These are phyloP conservation scores for Acleris sparsana DNA, from an alignment of 2,888 invertebrate genomes.

Conservation along the genomic window DNA sequence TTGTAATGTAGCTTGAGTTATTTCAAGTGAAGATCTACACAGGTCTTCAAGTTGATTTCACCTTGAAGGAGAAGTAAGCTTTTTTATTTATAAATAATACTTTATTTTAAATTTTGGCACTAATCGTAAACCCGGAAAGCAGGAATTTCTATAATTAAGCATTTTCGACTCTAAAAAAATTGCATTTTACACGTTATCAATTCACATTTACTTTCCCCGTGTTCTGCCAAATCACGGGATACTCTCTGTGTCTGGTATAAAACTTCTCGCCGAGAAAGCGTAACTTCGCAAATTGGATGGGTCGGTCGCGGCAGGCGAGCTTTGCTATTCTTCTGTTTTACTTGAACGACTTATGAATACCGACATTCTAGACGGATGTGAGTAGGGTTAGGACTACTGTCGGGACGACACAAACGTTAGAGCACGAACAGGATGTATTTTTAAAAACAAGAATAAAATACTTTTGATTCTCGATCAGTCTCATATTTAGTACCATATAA, in stretches of 20 bases:
- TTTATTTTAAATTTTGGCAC: no score
- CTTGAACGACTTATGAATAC: conserved; percentile 11
- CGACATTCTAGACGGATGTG: neutral
- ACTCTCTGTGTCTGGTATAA: conserved; percentile 12
- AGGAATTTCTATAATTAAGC: neutral
- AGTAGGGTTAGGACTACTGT: neutral
- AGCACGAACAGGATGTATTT: no score
- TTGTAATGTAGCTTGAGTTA: no score
- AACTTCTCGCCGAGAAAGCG: conserved; percentile 35
- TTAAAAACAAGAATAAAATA: no score
- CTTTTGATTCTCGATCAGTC: no score
- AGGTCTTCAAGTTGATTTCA: no score
- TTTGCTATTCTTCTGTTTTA: conserved; percentile 40
- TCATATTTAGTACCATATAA: no score
- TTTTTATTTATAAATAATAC: no score
- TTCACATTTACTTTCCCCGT: conserved; percentile 6
- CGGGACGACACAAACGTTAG: no score
- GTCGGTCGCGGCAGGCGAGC: conserved; percentile 20
- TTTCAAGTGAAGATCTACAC: no score
- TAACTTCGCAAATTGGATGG: conserved; percentile 50
- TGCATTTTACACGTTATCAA: neutral
- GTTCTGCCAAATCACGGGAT: conserved; percentile 18
- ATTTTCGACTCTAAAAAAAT: conserved; percentile 3
- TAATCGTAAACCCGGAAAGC: no score
- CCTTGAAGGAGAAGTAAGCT: no score